Percentiles rank a stretch among this genome's conserved stretches.
phyloP scores from a whole-genome alignment of 2,888 invertebrate genomes.

The Vannuccia rotundouncinata region DNA sequence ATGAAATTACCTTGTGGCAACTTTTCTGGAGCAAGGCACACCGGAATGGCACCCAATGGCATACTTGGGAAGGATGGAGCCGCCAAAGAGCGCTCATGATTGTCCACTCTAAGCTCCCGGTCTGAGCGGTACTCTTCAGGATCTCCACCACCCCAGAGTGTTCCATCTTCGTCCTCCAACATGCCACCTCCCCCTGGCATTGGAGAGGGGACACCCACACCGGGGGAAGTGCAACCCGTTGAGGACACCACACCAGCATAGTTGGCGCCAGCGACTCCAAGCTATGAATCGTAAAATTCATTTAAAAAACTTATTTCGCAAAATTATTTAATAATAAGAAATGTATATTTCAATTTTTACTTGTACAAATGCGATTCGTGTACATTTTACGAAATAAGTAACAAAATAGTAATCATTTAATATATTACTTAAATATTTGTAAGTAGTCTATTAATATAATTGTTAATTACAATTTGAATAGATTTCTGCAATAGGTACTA shows the following conservation, averaged over 20 bases:
- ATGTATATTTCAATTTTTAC: too few relatives aligned
- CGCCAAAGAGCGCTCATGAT: constrained; percentile 28
- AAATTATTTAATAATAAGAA: too few relatives aligned
- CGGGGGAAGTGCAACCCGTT: neutral
- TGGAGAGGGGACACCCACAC: neutral
- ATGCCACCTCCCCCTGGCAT: neutral
- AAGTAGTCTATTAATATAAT: too few relatives aligned
- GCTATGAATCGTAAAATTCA: too few relatives aligned
- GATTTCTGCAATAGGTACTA: too few relatives aligned
- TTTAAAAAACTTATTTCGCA: too few relatives aligned
- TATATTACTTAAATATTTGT: too few relatives aligned
- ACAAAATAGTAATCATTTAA: too few relatives aligned
- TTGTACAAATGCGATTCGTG: too few relatives aligned
- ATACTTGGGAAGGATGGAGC: neutral
- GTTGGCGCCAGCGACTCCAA: neutral
- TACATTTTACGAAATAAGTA: too few relatives aligned
- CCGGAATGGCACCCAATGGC: neutral
- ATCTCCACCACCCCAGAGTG: constrained; percentile 34
- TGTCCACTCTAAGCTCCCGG: constrained; percentile 37
- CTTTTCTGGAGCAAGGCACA: neutral
- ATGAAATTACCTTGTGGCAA: neutral
- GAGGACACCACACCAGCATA: constrained; percentile 2
- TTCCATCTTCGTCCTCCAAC: neutral
- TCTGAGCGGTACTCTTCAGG: constrained; percentile 39
- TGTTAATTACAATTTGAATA: too few relatives aligned